Conservation (phyloP, 1,140 invertebrate species). For the Monomorium pharaonis region DNA sequence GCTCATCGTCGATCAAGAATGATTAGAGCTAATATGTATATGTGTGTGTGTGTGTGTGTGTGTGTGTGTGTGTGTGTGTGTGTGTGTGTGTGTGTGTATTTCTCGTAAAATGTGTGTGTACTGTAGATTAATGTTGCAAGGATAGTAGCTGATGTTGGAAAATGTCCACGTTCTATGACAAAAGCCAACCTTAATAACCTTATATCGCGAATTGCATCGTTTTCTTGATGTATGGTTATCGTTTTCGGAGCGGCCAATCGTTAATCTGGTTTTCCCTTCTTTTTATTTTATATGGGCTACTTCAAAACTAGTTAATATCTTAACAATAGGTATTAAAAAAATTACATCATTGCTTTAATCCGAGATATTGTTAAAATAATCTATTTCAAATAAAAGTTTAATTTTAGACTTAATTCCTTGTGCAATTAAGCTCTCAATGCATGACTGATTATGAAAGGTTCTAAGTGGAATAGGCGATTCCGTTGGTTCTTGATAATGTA, state of each 20-base stretch:
- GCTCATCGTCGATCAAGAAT: not conserved
- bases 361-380: not conserved
- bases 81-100: too few relatives aligned
- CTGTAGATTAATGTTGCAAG: not conserved
- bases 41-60: too few relatives aligned
- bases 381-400: not conserved
- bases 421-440: not conserved
- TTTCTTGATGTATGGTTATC: conserved; percentile 46
- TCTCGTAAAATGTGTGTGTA: not conserved
- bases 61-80: too few relatives aligned
- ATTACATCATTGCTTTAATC: not conserved
- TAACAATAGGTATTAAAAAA: not conserved
- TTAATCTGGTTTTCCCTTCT: not conserved
- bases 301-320: not conserved
- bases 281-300: not conserved
- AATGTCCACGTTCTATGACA: conserved; percentile 12
- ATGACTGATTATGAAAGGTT: not conserved
- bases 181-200: conserved; percentile 21
- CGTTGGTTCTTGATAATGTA: not conserved
- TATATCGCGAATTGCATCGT: conserved; percentile 34
- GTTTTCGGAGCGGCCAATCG: not conserved
- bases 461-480: not conserved
- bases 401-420: not conserved
- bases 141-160: not conserved
- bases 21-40: not conserved